Conservation (phyloP, 2,113 vertebrate genomes). For the Lepisosteus osseus region DNA sequence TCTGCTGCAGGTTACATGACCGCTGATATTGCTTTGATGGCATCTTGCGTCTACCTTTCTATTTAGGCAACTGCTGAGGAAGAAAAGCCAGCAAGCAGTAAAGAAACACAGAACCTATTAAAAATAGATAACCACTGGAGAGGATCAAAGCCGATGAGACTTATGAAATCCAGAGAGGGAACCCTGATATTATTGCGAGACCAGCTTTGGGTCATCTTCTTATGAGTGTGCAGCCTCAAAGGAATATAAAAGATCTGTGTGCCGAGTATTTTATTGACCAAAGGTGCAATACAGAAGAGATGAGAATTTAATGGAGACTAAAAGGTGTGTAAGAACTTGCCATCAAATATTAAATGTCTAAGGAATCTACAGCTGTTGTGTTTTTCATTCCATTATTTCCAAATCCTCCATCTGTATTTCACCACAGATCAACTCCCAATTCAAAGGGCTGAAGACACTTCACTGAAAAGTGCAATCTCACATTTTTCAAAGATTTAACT, state of each 20-base stretch:
- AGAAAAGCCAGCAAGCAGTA: constrained; percentile 20
- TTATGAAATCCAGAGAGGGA: background rate
- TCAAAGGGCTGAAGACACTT: too few species aligned
- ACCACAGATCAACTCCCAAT: too few species aligned
- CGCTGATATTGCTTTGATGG: constrained; percentile 29
- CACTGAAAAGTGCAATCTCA: too few species aligned
- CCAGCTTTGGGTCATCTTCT: background rate
- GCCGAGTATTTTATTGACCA: background rate
- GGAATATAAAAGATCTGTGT: background rate
- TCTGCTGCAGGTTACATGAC: background rate
- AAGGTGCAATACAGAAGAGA: background rate
- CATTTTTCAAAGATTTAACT: too few species aligned
- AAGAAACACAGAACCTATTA: constrained; percentile 34
- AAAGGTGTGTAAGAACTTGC: background rate
- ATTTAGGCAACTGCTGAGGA: constrained; percentile 20
- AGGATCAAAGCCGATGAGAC: constrained; percentile 36
- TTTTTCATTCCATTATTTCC: too few species aligned
- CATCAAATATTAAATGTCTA: background rate
- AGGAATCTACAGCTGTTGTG: too few species aligned
- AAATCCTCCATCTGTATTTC: too few species aligned
- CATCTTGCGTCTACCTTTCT: constrained; percentile 18
- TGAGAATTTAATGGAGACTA: too few species aligned
- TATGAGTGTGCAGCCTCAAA: background rate
- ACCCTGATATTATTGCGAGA: background rate
- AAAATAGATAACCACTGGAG: constrained; percentile 36